Percentiles rank a stretch among this genome's conserved stretches.
Conservation (phyloP, 23 tunicate species). For the Aplidium turbinatum region DNA sequence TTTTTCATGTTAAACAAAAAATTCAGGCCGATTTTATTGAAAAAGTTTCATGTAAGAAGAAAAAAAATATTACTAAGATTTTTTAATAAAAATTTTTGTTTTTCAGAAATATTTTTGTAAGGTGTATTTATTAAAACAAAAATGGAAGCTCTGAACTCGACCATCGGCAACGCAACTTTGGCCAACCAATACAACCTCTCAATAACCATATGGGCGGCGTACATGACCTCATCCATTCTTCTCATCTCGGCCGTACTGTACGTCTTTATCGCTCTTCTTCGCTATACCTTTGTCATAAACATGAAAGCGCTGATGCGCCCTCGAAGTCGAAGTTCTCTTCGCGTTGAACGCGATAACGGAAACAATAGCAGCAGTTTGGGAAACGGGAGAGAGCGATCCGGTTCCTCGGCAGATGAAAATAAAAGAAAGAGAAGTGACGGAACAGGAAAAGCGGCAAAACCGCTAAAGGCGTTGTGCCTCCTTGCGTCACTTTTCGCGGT, state of each 20-base stretch:
- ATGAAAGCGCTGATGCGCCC: neutral
- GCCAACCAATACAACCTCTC: slow-evolving; percentile 39
- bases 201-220: slow-evolving; percentile 14
- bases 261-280: slow-evolving; percentile 22
- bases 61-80: no score
- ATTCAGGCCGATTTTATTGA: no score
- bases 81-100: no score
- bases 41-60: no score
- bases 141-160: no score
- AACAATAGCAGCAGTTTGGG: slow-evolving; percentile 16
- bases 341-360: neutral
- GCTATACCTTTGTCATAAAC: slow-evolving; percentile 22
- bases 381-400: slow-evolving; percentile 3
- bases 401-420: slow-evolving; percentile 6
- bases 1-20: no score
- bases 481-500: slow-evolving; percentile 42
- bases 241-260: slow-evolving; percentile 32
- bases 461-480: slow-evolving; percentile 42
- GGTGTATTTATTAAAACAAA: no score
- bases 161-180: no score
- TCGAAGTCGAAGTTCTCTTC: neutral
- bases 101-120: no score
- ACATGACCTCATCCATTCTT: slow-evolving; percentile 22
- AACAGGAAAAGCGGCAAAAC: slow-evolving; percentile 46
- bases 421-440: slow-evolving; percentile 15